Evolutionary conservation across 92 coral and sea anemone species (phyloP).

Genomic region (Phenganax subtilis): DNA sequence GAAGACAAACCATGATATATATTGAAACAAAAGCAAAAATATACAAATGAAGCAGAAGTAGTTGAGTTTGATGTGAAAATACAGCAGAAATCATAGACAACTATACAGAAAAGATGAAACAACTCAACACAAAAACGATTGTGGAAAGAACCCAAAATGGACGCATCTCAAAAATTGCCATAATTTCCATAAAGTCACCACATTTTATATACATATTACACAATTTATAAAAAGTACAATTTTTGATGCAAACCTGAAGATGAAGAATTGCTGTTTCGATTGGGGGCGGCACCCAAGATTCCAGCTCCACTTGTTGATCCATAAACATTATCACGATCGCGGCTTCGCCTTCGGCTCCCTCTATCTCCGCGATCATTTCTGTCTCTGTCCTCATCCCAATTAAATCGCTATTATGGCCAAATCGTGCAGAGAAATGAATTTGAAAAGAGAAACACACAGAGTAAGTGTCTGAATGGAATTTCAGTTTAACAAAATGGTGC

Average conservation of each 20-base stretch:
- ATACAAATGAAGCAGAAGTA: too few species aligned
- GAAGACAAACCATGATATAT: too few species aligned
- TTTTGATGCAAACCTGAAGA: conserved; percentile 33
- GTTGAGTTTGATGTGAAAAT: too few species aligned
- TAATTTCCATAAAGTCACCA: neutral
- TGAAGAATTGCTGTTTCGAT: neutral
- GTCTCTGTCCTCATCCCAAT: conserved; percentile 28
- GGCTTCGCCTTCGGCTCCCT: conserved; percentile 30
- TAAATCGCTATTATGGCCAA: conserved; percentile 21
- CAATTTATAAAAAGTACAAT: neutral
- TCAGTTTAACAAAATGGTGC: too few species aligned
- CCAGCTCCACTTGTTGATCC: conserved; percentile 34
- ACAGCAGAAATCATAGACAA: too few species aligned
- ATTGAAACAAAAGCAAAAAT: too few species aligned
- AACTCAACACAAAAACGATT: too few species aligned
- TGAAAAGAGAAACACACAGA: neutral
- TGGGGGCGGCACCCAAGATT: conserved; percentile 40
- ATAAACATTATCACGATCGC: conserved; percentile 8
- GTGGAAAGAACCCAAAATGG: neutral
- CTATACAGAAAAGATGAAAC: too few species aligned
- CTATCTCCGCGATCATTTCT: conserved; percentile 12
- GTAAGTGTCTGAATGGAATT: too few species aligned
- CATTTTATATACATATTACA: neutral
- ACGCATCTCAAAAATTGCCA: neutral
- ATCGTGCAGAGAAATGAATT: neutral